Conservation (phyloP, 2,888 invertebrate species). For the Pomacea canaliculata region DNA sequence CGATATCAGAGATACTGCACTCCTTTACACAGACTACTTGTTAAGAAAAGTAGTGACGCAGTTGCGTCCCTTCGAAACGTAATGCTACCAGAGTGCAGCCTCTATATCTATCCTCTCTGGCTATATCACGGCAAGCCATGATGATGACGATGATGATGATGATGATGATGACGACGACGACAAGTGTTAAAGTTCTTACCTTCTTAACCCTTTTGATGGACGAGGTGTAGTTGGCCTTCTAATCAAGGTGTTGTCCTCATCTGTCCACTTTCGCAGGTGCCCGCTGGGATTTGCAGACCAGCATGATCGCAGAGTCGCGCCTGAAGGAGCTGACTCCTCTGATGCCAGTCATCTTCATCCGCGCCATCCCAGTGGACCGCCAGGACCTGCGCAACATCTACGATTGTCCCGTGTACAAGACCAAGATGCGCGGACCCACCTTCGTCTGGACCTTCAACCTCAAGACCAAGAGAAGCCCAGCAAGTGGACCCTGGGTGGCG, state of each 20-base stretch:
- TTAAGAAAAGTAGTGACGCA: too few relatives aligned
- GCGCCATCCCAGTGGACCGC: constrained; percentile 84
- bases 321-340: constrained; percentile 92
- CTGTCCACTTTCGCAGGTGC: constrained; percentile 75
- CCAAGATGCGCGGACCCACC: constrained; percentile 90
- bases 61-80: too few relatives aligned
- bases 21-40: too few relatives aligned
- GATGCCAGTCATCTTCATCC: constrained; percentile 95
- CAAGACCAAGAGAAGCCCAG: constrained; percentile 93
- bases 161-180: too few relatives aligned
- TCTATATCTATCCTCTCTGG: too few relatives aligned
- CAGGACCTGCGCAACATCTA: constrained; percentile 93
- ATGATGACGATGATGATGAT: too few relatives aligned
- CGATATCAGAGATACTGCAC: too few relatives aligned
- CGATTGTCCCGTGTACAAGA: constrained; percentile 96
- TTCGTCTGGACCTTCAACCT: constrained; percentile 98
- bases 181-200: too few relatives aligned
- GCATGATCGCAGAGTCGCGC: constrained; percentile 91
- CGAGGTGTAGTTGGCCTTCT: too few relatives aligned
- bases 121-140: too few relatives aligned
- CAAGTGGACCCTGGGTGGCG: constrained; percentile 96
- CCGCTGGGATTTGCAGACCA: constrained; percentile 91
- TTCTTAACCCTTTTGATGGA: too few relatives aligned
- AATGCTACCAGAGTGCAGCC: too few relatives aligned
- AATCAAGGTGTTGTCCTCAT: not conserved